Evolutionary conservation across 2,113 vertebrate genomes (phyloP).

Genomic region (Urocynchramus pylzowi): DNA sequence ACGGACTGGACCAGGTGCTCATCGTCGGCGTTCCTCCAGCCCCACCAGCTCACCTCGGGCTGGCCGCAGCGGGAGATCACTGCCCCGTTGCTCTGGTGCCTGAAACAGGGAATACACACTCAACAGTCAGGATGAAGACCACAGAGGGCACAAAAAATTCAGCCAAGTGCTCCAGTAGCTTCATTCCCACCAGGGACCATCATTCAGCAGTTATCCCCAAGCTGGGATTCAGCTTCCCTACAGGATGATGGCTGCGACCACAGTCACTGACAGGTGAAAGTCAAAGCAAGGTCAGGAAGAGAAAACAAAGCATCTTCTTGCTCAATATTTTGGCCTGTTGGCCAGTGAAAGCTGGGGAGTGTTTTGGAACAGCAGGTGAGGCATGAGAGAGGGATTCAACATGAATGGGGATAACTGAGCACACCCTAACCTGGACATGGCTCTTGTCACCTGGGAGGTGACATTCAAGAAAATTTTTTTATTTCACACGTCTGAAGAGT

Average conservation of each 20-base stretch:
- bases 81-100: slow-evolving; percentile 92
- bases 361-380: not conserved
- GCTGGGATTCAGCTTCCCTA: not conserved
- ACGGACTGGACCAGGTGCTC: slow-evolving; percentile 95
- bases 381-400: not conserved
- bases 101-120: not conserved
- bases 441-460: not conserved
- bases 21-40: slow-evolving; percentile 95
- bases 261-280: not conserved
- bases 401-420: not conserved
- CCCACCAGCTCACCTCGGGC: slow-evolving; percentile 99
- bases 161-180: not conserved
- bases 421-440: rapidly evolving
- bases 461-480: not conserved
- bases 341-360: not conserved
- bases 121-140: not conserved
- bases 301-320: not conserved
- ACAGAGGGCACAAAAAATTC: not conserved
- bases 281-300: not conserved
- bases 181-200: rapidly evolving
- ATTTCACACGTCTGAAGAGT: not conserved
- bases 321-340: not conserved
- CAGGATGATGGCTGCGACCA: not conserved
- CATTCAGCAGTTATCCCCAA: not conserved
- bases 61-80: slow-evolving; percentile 96